These are phyloP conservation scores for Myanophis thanlyinensis DNA, from an alignment of 2,113 vertebrate species.

Conservation along the genomic window DNA sequence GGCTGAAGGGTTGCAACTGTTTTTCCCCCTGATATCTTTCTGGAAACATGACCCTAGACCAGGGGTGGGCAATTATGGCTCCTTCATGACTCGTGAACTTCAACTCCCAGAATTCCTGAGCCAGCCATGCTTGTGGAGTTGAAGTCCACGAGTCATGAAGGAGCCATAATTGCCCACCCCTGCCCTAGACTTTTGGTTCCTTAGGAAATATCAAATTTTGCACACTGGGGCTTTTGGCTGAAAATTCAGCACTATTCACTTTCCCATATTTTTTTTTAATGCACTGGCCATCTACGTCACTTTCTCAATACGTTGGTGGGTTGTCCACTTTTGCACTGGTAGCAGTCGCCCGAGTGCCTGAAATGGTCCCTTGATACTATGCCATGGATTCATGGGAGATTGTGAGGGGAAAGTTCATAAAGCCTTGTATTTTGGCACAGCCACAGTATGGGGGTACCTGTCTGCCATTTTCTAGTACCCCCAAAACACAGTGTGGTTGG, in stretches of 20 bases:
- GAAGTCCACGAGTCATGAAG: too few relatives aligned
- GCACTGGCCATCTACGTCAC: not conserved
- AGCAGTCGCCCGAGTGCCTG: not conserved
- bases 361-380: not conserved
- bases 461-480: not conserved
- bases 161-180: too few relatives aligned
- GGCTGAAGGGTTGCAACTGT: not conserved
- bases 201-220: not conserved
- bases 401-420: not conserved
- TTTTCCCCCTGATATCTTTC: not conserved
- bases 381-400: not conserved
- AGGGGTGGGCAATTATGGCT: too few relatives aligned
- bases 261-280: not conserved
- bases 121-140: too few relatives aligned
- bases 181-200: too few relatives aligned
- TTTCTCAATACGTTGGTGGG: not conserved
- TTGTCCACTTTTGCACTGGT: not conserved
- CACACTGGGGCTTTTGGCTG: not conserved
- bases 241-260: not conserved
- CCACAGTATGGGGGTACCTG: not conserved
- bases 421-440: not conserved
- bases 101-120: too few relatives aligned
- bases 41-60: not conserved
- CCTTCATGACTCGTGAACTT: too few relatives aligned
- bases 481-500: not conserved